Evolutionary conservation across 2,797 vertebrate genomes (phyloP).

Genomic region (Denticeps clupeoides): DNA sequence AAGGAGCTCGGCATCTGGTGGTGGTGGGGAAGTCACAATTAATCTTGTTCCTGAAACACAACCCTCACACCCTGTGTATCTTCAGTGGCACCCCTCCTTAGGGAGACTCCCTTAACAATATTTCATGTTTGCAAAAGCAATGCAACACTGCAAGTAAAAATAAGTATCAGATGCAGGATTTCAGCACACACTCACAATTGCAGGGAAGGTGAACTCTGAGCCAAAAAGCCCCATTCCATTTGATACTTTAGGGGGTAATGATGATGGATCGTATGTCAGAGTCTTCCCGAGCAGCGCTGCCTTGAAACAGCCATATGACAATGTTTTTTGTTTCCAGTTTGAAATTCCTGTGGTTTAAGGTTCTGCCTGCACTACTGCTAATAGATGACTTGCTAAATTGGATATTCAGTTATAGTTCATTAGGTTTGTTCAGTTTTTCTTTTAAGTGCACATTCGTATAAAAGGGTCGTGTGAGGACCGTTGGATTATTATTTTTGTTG

Average conservation of each 20-base stretch:
- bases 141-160: slow-evolving; percentile 15
- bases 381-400: too few relatives aligned
- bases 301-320: slow-evolving; percentile 17
- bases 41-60: slow-evolving; percentile 25
- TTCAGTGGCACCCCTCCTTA: slow-evolving; percentile 8
- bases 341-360: neutral
- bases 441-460: too few relatives aligned
- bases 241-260: slow-evolving; percentile 22
- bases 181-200: slow-evolving; percentile 8
- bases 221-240: slow-evolving; percentile 15
- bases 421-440: too few relatives aligned
- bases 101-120: slow-evolving; percentile 21
- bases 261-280: slow-evolving; percentile 25
- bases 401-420: too few relatives aligned
- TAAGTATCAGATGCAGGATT: slow-evolving; percentile 15
- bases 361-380: neutral
- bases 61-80: slow-evolving; percentile 16
- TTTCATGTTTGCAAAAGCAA: slow-evolving; percentile 18
- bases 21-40: neutral
- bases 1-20: neutral
- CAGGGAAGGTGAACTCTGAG: slow-evolving; percentile 15
- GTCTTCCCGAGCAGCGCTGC: neutral
- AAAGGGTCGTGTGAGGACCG: too few relatives aligned
- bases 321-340: slow-evolving; percentile 5
- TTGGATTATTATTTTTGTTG: too few relatives aligned